Evolutionary conservation across 2,797 vertebrate species (phyloP), one percentile per base, ranked within the genome.

Genomic region (Enteromius viviparus): DNA sequence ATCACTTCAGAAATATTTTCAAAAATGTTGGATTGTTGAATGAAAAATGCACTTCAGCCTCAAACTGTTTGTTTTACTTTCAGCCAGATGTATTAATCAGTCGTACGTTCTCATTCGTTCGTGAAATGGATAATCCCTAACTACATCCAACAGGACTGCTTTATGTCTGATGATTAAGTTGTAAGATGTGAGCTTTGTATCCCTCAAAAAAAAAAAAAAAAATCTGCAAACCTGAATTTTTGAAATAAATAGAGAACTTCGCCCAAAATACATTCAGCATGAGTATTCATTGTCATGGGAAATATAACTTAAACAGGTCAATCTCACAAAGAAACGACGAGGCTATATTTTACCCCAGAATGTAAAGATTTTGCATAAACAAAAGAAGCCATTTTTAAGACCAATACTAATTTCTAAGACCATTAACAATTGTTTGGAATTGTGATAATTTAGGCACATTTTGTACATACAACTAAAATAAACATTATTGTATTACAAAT

Each of bases 231-330:
- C 49, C 55, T 45, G 60, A 47, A 53, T 82, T 64, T 74, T 37
- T 45, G 10, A 75, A 68, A 74, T 75, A 49, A 75, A 58, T 37
- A 1, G 82, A 80, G n/a, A 72, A 49, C 71, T 62, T 83, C 34
- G 47, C 80, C 68, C 77, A 68, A 83, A 87, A 86, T 85, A 88
- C 85, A 88, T 86, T 86, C 76, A 88, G 80, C 83, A 47, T 75
- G 72, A 85, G 42, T n/a, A 47, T 60, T 69, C 72, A 84, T 72
- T 58, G 72, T 77, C 47, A 68, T 64, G 70, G 40, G 58, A 49
- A 65, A 51, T 15, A 34, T 53, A 53, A 34, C 10, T 32, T 21
- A 62, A 15, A 49, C 69, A 8, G 53, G 37, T 77, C 37, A 14
- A 45, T 12, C 34, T 60, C 53, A 76, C 6, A 60, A 75, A 55